Conservation (phyloP, 2,113 vertebrate genomes). For the Corythaeola cristata region DNA sequence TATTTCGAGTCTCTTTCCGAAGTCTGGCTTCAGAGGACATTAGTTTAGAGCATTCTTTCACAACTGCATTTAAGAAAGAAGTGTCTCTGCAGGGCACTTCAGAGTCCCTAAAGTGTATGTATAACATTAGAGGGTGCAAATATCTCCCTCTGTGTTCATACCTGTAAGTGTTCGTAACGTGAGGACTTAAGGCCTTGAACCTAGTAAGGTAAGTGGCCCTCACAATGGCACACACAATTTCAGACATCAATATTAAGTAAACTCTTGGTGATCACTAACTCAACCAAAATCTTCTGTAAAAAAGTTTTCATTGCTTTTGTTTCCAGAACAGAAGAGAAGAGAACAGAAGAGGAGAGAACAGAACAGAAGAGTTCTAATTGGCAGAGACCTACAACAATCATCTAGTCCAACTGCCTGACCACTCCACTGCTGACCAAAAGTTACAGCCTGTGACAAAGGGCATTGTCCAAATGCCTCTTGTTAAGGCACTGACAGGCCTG, state of each 20-base stretch:
- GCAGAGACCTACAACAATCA: too few species aligned
- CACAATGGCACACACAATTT: not conserved
- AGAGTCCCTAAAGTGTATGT: not conserved
- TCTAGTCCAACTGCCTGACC: too few species aligned
- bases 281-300: not conserved
- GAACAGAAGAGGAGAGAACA: not conserved
- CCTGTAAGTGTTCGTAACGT: not conserved
- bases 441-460: too few species aligned
- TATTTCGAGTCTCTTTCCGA: not conserved
- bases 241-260: not conserved
- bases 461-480: too few species aligned
- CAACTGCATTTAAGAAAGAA: not conserved
- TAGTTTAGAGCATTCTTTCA: not conserved
- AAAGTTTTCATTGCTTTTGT: not conserved
- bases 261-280: not conserved
- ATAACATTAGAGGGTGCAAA: not conserved
- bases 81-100: not conserved
- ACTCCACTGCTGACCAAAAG: too few species aligned
- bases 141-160: not conserved
- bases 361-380: not conserved
- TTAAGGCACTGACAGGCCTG: too few species aligned
- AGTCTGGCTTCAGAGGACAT: not conserved
- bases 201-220: not conserved
- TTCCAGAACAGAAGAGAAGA: not conserved
- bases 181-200: not conserved